Evolutionary conservation across 2,888 invertebrate species (phyloP).

Genomic region (Frankliniella intonsa): DNA sequence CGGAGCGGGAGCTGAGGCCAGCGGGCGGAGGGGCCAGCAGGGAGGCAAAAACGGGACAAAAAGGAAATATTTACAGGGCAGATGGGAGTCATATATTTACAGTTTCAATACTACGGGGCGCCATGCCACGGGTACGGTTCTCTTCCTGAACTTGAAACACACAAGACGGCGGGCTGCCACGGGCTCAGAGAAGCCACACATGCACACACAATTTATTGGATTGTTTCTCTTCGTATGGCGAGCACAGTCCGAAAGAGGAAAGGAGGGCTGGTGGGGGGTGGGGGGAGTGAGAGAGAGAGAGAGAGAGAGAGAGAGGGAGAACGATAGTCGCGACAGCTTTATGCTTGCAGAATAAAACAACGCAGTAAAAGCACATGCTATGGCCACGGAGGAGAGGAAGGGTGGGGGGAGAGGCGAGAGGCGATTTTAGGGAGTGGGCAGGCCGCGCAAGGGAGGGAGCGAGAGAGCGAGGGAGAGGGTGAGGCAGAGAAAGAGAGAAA

Average conservation of each 20-base stretch:
- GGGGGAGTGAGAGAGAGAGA: background rate
- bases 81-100: no score
- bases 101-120: no score
- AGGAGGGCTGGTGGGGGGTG: background rate
- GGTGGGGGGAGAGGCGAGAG: background rate
- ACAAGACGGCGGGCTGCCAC: no score
- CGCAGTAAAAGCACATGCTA: constrained; percentile 10
- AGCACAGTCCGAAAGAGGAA: background rate
- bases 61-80: no score
- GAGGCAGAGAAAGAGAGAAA: background rate
- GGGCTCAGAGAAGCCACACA: background rate
- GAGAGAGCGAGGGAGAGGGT: background rate
- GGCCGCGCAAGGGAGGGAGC: background rate
- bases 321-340: background rate
- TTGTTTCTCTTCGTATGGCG: background rate
- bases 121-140: no score
- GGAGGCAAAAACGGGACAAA: no score
- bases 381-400: background rate
- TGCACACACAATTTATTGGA: constrained; percentile 12
- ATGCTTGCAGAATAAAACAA: constrained; percentile 12
- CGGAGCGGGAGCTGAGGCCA: no score
- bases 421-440: no score
- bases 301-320: background rate
- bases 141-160: no score
- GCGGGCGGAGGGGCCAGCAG: no score